Evolutionary conservation across 92 coral and sea anemone species (phyloP).

Genomic region (Pocillopora grandis): DNA sequence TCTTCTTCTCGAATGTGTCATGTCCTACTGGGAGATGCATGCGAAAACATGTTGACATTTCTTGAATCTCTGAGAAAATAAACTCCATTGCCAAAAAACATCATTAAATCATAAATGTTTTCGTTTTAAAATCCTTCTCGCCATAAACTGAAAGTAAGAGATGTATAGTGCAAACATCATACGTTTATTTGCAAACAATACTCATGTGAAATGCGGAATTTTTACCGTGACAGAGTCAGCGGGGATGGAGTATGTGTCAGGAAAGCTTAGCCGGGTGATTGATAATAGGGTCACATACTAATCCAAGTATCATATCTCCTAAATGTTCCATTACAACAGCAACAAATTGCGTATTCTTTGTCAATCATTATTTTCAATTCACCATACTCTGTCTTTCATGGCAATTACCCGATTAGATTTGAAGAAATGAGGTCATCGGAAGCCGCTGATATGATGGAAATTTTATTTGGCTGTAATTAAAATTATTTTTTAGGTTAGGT

Average conservation of each 20-base stretch:
- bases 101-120: not conserved
- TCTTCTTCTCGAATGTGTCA: not conserved
- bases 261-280: not conserved
- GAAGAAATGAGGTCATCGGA: not conserved
- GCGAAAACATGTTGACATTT: not conserved
- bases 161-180: not conserved
- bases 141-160: constrained; percentile 2
- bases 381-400: too few species aligned
- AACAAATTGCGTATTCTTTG: too few species aligned
- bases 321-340: too few species aligned
- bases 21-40: not conserved
- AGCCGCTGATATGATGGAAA: not conserved
- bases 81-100: not conserved
- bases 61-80: not conserved
- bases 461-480: too few species aligned
- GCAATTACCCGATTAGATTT: not conserved
- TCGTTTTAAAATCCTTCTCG: constrained; percentile 3
- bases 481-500: not conserved
- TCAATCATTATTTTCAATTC: too few species aligned
- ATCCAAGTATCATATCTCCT: not conserved
- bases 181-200: not conserved
- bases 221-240: not conserved
- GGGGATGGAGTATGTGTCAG: not conserved
- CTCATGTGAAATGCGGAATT: not conserved
- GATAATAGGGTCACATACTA: not conserved